Evolutionary conservation across 1,140 invertebrate genomes (phyloP).

Genomic region (Drosophila suzukii): DNA sequence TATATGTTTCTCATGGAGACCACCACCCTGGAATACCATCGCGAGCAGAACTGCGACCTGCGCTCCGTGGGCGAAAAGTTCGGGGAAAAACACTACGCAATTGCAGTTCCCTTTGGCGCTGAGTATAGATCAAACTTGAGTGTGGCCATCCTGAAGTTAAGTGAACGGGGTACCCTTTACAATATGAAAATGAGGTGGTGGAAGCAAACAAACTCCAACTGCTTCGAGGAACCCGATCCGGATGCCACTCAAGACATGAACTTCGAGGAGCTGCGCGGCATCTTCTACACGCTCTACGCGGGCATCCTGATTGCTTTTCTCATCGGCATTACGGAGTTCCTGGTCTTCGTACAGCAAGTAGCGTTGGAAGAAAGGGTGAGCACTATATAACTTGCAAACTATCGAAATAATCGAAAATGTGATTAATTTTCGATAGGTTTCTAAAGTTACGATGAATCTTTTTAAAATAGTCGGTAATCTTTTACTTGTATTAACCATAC

Average conservation of each 20-base stretch:
- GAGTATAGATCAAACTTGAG: slow-evolving; percentile 89
- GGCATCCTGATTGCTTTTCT: slow-evolving; percentile 88
- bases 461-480: no score
- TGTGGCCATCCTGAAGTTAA: slow-evolving; percentile 89
- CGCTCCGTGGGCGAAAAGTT: slow-evolving; percentile 96
- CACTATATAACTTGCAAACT: not conserved
- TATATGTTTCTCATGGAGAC: slow-evolving; percentile 99
- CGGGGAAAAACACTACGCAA: slow-evolving; percentile 92
- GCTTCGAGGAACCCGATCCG: slow-evolving; percentile 53
- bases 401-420: not conserved
- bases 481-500: no score
- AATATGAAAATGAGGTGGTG: slow-evolving; percentile 93
- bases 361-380: slow-evolving; percentile 89
- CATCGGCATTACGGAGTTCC: slow-evolving; percentile 91
- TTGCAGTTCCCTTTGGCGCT: slow-evolving; percentile 90
- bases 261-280: slow-evolving; percentile 94
- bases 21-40: slow-evolving; percentile 94
- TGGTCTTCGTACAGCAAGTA: slow-evolving; percentile 92
- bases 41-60: slow-evolving; percentile 95
- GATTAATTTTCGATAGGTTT: not conserved
- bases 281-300: slow-evolving; percentile 93
- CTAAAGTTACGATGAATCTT: no score
- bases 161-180: slow-evolving; percentile 90
- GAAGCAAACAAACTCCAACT: slow-evolving; percentile 86
- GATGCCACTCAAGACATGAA: slow-evolving; percentile 86